Conservation (phyloP, 2,888 invertebrate genomes). For the Drosophila gaucha region DNA sequence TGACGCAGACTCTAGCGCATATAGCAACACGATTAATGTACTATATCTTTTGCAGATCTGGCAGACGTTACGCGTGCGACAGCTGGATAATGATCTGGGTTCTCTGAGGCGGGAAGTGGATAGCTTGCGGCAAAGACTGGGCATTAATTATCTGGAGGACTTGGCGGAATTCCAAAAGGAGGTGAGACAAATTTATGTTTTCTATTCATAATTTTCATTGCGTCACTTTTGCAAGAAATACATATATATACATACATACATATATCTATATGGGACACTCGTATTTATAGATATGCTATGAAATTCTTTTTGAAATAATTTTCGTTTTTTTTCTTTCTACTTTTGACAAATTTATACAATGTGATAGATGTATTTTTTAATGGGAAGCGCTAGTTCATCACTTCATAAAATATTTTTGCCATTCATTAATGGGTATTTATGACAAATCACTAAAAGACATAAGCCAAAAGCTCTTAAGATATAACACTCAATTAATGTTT, state of each 20-base stretch:
- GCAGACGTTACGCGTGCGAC: conserved; percentile 77
- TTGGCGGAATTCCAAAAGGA: conserved; percentile 82
- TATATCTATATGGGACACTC: conserved; percentile 45
- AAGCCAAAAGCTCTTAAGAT: conserved; percentile 18
- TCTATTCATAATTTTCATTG: too few species aligned
- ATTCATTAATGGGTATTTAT: conserved; percentile 30
- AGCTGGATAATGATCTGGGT: conserved; percentile 80
- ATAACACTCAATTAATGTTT: conserved; percentile 41
- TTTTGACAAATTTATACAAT: conserved; percentile 20
- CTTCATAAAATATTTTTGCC: conserved; percentile 5
- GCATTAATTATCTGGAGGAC: conserved; percentile 82
- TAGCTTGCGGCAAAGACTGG: conserved; percentile 81
- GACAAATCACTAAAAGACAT: conserved; percentile 31
- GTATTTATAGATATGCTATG: conserved; percentile 64
- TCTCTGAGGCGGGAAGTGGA: conserved; percentile 76
- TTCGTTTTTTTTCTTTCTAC: conserved; percentile 5
- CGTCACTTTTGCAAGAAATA: conserved; percentile 26
- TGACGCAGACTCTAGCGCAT: too few species aligned
- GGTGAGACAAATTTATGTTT: conserved; percentile 67
- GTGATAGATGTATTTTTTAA: neutral
- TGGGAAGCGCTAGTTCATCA: neutral
- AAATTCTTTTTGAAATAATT: conserved; percentile 40
- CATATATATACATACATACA: neutral
- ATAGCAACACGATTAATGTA: too few species aligned
- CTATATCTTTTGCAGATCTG: conserved; percentile 74